Base-by-base conservation (phyloP, 2,888 invertebrate species). In the Andrena hattorfiana region DNA sequence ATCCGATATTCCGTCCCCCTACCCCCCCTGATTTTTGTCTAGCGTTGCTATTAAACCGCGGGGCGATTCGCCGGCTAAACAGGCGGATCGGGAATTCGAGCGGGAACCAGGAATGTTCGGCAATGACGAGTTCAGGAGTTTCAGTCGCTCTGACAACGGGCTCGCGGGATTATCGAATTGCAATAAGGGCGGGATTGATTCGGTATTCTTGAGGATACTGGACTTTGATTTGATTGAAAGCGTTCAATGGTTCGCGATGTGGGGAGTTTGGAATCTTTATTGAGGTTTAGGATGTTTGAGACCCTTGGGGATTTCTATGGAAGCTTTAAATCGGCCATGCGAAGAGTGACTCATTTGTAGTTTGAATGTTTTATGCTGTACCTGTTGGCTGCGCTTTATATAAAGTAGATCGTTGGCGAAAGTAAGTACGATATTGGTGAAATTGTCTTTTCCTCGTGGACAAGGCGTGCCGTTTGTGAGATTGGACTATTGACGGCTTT, bases 41-140 rank as follows among this genome's bases (percentile, higher is more conserved):
- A 49, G 49, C 60, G 35, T 72, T 71, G 56, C 75, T 71, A 71
- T 75, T 75, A 75, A 70, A 62, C 60, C 49, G 71, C 75, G 60
- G 6, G n/a, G 74, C 68, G 68, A 51, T 30, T 48, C 70, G 28
- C 32, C 7, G 59, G 32, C 2, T 23, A 69, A 48, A 56, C 35
- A 23, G 51, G 2, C 26, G 23, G 64, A 72, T 64, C 56, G 7
- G 35, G 23, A 51, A 56, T 56, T 66, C 32, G 32, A 73, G 4
- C 5, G 20, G 28, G 26, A 10, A 10, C 10, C 10, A 56, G 56
- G 23, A 10, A 56, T 26, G 23, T 13, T 10, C 20, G 20, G 23
- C 23, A 13, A 23, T 56, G 56, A 26, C 4, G 23, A 13, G 10
- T 56, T 3, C 4, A 0, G 20, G 56, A 26, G 4, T 8, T 23